Evolutionary conservation across 2,888 invertebrate species (phyloP), one percentile per base, ranked within the genome.

Genomic region (Drosophila buzzatii): DNA sequence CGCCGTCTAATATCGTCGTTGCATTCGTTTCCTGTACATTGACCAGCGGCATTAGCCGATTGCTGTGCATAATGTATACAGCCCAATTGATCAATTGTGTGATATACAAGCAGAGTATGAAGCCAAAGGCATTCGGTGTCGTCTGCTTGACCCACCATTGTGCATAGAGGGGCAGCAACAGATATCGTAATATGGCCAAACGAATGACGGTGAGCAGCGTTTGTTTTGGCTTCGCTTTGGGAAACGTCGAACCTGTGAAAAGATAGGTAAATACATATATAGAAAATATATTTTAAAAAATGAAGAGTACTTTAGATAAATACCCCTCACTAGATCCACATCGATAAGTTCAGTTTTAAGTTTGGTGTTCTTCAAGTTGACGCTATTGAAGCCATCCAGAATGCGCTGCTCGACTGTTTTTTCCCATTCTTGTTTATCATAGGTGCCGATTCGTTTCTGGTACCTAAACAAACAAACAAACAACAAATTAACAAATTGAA

Each of bases 351-450:
- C 98, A 18, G 98, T 97, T 92, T 98, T 97, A 14, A 97, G 94
- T 91, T 96, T 96, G 23, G 96, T 95, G 71, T 95, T 96, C 93
- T 96, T 96, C 92, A 96, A 95, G 47, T 96, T 96, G 65, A 97
- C 95, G 92, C 97, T 96, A 70, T 96, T 96, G 62, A 98, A 95
- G 80, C 97, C 97, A 94, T 96, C 96, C 61, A 98, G 94, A 89
- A 98, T 97, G 89, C 97, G 96, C 92, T 97, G 97, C 92, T 99
- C 99, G 81, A 99, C 96, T 89, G 97, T 98, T 84, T 97, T 97
- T 93, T 99, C 99, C 99, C 99, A 99, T 95, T 97, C 96, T 91
- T 98, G 98, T 92, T 98, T 98, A 94, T 99, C 99, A 94, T 99
- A 98, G 33, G 97, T 97, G 91, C 98, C 98, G 93, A 99, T 99